These are phyloP conservation scores for Stenodera caucasica DNA, from an alignment of 2,888 invertebrate genomes.

Conservation along the genomic window DNA sequence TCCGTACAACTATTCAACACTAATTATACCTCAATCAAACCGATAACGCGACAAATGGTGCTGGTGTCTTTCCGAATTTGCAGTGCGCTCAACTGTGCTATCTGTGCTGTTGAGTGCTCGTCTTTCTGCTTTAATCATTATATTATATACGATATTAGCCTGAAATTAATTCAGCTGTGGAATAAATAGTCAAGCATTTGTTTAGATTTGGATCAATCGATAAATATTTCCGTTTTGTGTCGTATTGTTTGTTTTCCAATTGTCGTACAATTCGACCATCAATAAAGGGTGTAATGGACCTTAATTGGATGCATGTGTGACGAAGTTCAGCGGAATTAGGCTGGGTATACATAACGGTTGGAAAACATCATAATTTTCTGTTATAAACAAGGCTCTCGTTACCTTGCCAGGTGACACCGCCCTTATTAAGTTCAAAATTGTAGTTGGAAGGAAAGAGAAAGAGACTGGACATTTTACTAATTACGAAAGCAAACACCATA, in stretches of 20 bases:
- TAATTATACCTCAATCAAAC: constrained; percentile 35
- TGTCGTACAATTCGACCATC: background rate
- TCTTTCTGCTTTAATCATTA: no score
- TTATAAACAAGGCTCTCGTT: constrained; percentile 33
- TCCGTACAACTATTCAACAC: constrained; percentile 29
- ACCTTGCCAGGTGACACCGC: constrained; percentile 33
- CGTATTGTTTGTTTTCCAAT: background rate
- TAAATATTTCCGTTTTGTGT: no score
- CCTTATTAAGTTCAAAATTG: background rate
- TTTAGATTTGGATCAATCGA: no score
- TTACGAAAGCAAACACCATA: constrained; percentile 28
- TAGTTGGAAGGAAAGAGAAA: background rate
- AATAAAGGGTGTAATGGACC: constrained; percentile 19
- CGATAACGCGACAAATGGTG: constrained; percentile 19
- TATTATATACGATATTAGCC: no score
- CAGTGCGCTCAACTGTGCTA: no score
- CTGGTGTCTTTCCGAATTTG: background rate
- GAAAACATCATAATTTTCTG: constrained; percentile 34
- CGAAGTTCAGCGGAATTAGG: constrained; percentile 29
- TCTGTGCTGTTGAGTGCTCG: no score
- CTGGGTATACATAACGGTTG: constrained; percentile 21
- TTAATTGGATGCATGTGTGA: constrained; percentile 27
- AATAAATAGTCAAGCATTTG: no score
- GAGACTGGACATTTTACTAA: constrained; percentile 22
- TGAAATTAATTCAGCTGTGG: no score